phyloP scores from a whole-genome alignment of 2,113 vertebrate genomes.

The Serilophus lunatus region DNA sequence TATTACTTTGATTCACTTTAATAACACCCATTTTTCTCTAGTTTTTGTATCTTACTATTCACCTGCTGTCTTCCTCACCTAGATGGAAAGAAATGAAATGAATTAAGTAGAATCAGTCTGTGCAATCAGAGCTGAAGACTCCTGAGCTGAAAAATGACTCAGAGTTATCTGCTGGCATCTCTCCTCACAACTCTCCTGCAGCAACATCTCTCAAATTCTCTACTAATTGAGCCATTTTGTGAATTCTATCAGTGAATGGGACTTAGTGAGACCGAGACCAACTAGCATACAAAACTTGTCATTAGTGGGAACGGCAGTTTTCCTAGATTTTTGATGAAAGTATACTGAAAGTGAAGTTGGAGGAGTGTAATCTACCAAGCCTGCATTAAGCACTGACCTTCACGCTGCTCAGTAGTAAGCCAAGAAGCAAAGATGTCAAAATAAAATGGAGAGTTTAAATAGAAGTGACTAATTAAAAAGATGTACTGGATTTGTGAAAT shows the following conservation, averaged over 20 bases:
- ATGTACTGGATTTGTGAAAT: neutral
- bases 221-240: conserved; percentile 55
- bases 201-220: neutral
- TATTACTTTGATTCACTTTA: conserved; percentile 49
- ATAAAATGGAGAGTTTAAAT: neutral
- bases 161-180: conserved; percentile 26
- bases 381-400: neutral
- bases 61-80: conserved; percentile 24
- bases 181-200: conserved; percentile 14
- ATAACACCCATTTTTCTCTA: conserved; percentile 33
- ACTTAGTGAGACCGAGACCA: neutral
- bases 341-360: neutral
- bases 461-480: conserved; percentile 15
- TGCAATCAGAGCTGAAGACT: conserved; percentile 8
- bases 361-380: neutral
- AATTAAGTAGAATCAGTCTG: conserved; percentile 41
- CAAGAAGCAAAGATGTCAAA: neutral
- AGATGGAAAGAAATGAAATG: conserved; percentile 3
- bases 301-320: neutral
- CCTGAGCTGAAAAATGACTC: conserved; percentile 43
- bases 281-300: neutral
- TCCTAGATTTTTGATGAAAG: neutral
- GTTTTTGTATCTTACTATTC: conserved; percentile 35
- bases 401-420: neutral
- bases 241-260: neutral